Percentiles rank a stretch among this genome's conserved stretches.
Evolutionary conservation across 2,113 vertebrate genomes (phyloP).

Genomic region (Tretioscincus oriximinensis): DNA sequence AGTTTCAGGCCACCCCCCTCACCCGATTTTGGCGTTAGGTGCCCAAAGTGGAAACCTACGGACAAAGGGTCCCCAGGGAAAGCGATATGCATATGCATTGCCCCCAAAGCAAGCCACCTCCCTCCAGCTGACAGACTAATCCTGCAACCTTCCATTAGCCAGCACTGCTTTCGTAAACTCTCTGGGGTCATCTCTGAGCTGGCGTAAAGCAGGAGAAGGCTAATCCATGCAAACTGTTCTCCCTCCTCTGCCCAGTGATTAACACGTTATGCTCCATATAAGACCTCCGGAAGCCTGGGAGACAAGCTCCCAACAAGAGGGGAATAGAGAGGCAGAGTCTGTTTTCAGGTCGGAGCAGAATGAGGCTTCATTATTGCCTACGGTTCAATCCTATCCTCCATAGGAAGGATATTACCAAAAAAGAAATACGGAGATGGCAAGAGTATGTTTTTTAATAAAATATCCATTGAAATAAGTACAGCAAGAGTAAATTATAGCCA

Average conservation of each 20-base stretch:
- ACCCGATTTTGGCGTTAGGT: not conserved
- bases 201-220: not conserved
- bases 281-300: not conserved
- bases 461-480: too few species aligned
- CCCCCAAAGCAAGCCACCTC: not conserved
- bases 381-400: too few species aligned
- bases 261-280: constrained; percentile 7
- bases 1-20: not conserved
- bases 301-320: not conserved
- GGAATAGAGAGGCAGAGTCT: not conserved
- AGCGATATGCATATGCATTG: not conserved
- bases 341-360: not conserved
- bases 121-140: not conserved
- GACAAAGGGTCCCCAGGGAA: not conserved
- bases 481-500: too few species aligned
- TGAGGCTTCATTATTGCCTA: not conserved
- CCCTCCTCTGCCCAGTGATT: not conserved
- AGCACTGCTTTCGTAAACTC: too few species aligned
- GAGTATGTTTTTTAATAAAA: too few species aligned
- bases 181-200: not conserved
- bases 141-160: not conserved
- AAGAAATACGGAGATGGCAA: too few species aligned
- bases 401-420: too few species aligned
- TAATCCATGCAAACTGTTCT: not conserved
- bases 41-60: too few species aligned